Conservation (phyloP, 1,140 invertebrate species). For the Andricus grossulariae region DNA sequence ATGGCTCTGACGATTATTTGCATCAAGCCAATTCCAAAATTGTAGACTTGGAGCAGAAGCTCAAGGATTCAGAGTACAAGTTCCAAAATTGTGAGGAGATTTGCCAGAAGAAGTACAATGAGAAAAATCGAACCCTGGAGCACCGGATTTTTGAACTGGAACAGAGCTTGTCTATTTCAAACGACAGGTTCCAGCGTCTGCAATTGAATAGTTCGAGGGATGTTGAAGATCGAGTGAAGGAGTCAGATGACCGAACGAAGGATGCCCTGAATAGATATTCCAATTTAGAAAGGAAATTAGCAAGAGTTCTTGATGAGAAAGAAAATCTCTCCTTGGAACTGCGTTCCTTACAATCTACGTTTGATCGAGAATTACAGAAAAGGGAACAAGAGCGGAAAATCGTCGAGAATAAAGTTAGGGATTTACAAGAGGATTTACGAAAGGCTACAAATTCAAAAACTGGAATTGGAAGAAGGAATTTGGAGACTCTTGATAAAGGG, state of each 20-base stretch:
- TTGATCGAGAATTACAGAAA: slow-evolving; percentile 65
- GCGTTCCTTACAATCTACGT: slow-evolving; percentile 59
- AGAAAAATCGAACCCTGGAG: slow-evolving; percentile 58
- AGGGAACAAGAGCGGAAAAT: slow-evolving; percentile 62
- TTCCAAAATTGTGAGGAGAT: slow-evolving; percentile 57
- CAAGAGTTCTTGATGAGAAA: slow-evolving; percentile 59
- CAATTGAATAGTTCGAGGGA: slow-evolving; percentile 49
- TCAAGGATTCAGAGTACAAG: slow-evolving; percentile 70
- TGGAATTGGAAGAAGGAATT: not conserved
- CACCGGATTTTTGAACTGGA: slow-evolving; percentile 60
- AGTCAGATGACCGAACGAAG: slow-evolving; percentile 60
- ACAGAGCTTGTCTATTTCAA: slow-evolving; percentile 52
- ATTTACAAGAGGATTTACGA: slow-evolving; percentile 63
- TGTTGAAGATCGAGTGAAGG: slow-evolving; percentile 56
- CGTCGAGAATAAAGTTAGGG: slow-evolving; percentile 62
- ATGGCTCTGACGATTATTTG: slow-evolving; percentile 67
- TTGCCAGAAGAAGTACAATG: slow-evolving; percentile 73
- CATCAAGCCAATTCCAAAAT: slow-evolving; percentile 71
- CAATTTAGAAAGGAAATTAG: slow-evolving; percentile 63
- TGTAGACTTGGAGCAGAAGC: slow-evolving; percentile 73
- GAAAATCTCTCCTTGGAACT: slow-evolving; percentile 62
- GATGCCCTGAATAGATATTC: slow-evolving; percentile 63
- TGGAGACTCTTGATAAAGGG: slow-evolving; percentile 27
- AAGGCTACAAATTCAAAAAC: slow-evolving; percentile 44
- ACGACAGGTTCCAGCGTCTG: slow-evolving; percentile 55